Conservation (phyloP, 2,888 invertebrate species). For the Platerodrilus igneus region DNA sequence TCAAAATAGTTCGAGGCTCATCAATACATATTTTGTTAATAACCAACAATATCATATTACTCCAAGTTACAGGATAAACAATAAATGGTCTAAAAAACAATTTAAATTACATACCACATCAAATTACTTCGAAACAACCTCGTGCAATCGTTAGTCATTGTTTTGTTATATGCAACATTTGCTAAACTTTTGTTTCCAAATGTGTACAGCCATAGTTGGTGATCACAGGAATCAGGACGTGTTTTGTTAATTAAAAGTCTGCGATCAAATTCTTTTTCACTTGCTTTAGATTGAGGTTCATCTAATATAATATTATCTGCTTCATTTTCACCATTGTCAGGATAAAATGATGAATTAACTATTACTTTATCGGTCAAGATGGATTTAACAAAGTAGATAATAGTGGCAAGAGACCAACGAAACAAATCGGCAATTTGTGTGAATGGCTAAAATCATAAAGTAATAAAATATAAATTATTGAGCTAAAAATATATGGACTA, state of each 20-base stretch:
- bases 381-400: constrained; percentile 57
- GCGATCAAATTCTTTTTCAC: constrained; percentile 55
- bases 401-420: constrained; percentile 56
- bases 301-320: constrained; percentile 46
- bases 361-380: constrained; percentile 51
- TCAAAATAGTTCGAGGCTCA: constrained; percentile 19
- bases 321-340: constrained; percentile 40
- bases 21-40: constrained; percentile 60
- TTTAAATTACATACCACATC: constrained; percentile 1
- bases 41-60: constrained; percentile 75
- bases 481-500: too few relatives aligned
- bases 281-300: constrained; percentile 48
- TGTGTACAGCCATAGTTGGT: constrained; percentile 53
- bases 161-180: constrained; percentile 41
- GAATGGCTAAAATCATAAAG: constrained; percentile 57
- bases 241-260: constrained; percentile 69
- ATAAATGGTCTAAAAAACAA: constrained; percentile 60
- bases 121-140: constrained; percentile 28
- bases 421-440: constrained; percentile 54
- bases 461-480: constrained; percentile 57
- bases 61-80: constrained; percentile 69
- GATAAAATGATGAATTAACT: constrained; percentile 40
- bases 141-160: constrained; percentile 40
- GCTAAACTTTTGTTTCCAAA: constrained; percentile 41
- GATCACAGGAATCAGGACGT: constrained; percentile 80